These are phyloP conservation scores for Rhizoglyphus robini DNA, from an alignment of 1,140 invertebrate genomes.

Conservation along the genomic window DNA sequence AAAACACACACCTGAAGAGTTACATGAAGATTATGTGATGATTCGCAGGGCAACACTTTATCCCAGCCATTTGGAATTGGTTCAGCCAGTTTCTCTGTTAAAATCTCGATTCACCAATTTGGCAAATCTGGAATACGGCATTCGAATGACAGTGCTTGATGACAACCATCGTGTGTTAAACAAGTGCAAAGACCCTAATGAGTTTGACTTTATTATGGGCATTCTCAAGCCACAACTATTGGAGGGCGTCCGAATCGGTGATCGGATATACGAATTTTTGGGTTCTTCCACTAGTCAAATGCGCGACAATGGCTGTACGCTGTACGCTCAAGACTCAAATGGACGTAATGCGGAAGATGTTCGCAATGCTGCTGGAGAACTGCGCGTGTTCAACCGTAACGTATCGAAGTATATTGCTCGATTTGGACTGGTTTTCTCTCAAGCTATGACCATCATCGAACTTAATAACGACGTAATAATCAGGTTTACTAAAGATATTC, in stretches of 20 bases:
- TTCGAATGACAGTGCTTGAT: slow-evolving; percentile 24
- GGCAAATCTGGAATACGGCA: slow-evolving; percentile 23
- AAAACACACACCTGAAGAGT: no score
- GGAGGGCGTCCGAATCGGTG: slow-evolving; percentile 24
- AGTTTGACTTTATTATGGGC: slow-evolving; percentile 8
- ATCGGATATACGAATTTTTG: slow-evolving; percentile 28
- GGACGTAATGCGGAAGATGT: slow-evolving; percentile 19
- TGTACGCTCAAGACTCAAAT: slow-evolving; percentile 27
- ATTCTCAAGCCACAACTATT: slow-evolving; percentile 17
- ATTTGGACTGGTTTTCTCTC: slow-evolving; percentile 38
- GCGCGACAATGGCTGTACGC: slow-evolving; percentile 30
- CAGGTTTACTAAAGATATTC: slow-evolving; percentile 17
- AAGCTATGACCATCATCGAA: slow-evolving; percentile 51
- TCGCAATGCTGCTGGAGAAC: slow-evolving; percentile 27
- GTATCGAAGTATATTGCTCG: slow-evolving; percentile 31
- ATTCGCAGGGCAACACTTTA: slow-evolving; percentile 24
- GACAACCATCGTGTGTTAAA: slow-evolving; percentile 22
- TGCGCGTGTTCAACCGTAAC: slow-evolving; percentile 24
- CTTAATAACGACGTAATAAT: slow-evolving; percentile 28
- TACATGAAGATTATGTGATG: neutral
- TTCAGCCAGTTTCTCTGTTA: slow-evolving; percentile 22
- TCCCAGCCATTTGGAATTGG: slow-evolving; percentile 21
- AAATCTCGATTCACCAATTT: slow-evolving; percentile 24
- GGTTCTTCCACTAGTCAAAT: slow-evolving; percentile 31
- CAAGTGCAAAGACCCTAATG: neutral